Percentiles rank a stretch among this genome's conserved stretches.
Conservation (phyloP, 2,797 vertebrate genomes). For the Artibeus jamaicensis region DNA sequence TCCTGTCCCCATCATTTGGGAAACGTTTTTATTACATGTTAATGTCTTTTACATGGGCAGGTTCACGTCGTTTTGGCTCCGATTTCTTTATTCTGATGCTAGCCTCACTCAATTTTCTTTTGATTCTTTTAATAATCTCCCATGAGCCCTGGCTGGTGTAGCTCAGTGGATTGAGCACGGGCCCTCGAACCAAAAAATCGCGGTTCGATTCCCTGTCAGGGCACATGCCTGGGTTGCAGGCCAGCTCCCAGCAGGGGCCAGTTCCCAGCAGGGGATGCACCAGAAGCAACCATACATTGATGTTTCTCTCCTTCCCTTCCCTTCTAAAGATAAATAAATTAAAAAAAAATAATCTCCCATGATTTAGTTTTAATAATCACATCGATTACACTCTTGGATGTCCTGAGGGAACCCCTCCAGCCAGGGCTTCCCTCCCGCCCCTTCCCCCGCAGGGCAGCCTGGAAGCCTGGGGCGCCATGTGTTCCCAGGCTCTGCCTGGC, state of each 20-base stretch:
- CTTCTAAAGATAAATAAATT: too few species aligned
- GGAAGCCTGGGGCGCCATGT: accelerated
- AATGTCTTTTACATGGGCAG: neutral
- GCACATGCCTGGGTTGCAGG: too few species aligned
- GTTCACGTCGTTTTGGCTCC: neutral
- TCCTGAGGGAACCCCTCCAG: accelerated
- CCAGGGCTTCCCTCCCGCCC: neutral
- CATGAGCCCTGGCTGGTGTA: too few species aligned
- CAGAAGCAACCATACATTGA: too few species aligned
- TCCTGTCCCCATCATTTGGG: neutral
- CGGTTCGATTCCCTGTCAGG: too few species aligned
- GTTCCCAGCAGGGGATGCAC: too few species aligned
- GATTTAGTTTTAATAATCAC: neutral
- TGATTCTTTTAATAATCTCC: neutral
- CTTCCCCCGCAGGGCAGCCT: neutral
- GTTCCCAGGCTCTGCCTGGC: slow-evolving; percentile 52
- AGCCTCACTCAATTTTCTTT: neutral
- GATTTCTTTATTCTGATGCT: neutral
- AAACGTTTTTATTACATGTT: neutral
- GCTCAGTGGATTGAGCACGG: too few species aligned
- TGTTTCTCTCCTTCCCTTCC: too few species aligned
- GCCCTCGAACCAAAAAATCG: too few species aligned
- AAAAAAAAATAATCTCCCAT: neutral
- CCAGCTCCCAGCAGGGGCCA: too few species aligned
- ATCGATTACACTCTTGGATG: neutral